phyloP scores from a whole-genome alignment of 92 coral and sea anemone species.

The Plumapathes pennacea region DNA sequence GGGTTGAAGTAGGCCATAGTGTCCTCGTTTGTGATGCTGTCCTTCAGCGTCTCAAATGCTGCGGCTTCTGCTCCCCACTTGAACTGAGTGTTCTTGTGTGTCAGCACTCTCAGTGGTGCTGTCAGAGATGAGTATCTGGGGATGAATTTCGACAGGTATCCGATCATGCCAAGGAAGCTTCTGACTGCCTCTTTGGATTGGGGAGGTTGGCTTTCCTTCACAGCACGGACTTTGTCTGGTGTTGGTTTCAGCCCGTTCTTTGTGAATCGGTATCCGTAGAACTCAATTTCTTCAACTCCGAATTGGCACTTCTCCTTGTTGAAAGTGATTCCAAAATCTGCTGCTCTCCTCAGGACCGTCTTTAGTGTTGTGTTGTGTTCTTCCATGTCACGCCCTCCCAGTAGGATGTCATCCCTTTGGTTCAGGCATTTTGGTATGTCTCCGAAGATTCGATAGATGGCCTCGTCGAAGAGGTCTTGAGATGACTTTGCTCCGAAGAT shows the following conservation, averaged over 20 bases:
- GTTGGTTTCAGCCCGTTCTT: conserved; percentile 36
- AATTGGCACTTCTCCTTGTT: conserved; percentile 57
- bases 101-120: conserved; percentile 39
- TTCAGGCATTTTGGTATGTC: conserved; percentile 54
- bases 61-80: conserved; percentile 32
- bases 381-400: conserved; percentile 29
- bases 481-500: conserved; percentile 64
- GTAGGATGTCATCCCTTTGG: conserved; percentile 53
- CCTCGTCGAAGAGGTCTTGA: conserved; percentile 69
- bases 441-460: conserved; percentile 53
- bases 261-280: conserved; percentile 52
- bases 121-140: conserved; percentile 54
- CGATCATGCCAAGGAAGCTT: conserved; percentile 58
- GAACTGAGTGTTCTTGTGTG: conserved; percentile 51
- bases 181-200: conserved; percentile 46
- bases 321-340: conserved; percentile 55
- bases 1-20: conserved; percentile 61
- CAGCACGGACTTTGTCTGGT: conserved; percentile 44
- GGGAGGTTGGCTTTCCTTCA: conserved; percentile 39
- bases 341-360: conserved; percentile 46
- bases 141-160: conserved; percentile 51
- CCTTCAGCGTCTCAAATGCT: conserved; percentile 41
- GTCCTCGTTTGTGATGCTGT: conserved; percentile 31
- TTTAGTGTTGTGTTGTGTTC: conserved; percentile 46
- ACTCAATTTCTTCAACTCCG: conserved; percentile 41